Conservation (phyloP, 2,113 vertebrate genomes). For the Myodes glareolus region DNA sequence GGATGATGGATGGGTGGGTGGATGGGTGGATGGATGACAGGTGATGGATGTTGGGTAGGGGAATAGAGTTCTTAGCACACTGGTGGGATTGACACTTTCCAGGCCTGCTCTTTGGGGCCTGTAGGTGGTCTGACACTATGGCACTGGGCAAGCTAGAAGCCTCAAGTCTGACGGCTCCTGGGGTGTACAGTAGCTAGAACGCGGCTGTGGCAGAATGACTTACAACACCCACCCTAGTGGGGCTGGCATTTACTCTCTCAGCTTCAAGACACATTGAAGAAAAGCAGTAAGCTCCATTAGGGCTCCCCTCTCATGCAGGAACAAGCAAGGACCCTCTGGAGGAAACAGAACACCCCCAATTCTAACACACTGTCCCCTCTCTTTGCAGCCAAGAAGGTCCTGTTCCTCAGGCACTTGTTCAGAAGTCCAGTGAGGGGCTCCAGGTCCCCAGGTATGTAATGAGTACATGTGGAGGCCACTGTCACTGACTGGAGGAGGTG, state of each 20-base stretch:
- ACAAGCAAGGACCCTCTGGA: no score
- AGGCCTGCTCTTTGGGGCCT: not conserved
- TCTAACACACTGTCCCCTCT: conserved; percentile 79
- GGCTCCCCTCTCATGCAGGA: not conserved
- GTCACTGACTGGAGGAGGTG: not conserved
- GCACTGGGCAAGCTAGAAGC: not conserved
- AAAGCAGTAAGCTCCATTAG: not conserved
- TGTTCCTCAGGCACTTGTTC: conserved; percentile 85
- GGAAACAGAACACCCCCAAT: not conserved
- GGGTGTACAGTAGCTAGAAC: not conserved
- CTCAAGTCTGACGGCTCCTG: not conserved
- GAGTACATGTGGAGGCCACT: conserved; percentile 62
- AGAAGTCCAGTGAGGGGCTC: conserved; percentile 80
- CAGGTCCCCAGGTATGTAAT: conserved; percentile 84
- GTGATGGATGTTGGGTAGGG: not conserved
- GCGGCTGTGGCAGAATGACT: not conserved
- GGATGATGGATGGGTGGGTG: not conserved
- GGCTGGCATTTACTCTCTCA: not conserved
- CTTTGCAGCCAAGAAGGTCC: conserved; percentile 83
- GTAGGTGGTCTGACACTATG: no score
- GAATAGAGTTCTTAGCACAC: no score
- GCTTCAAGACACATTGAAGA: no score
- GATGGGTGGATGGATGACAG: not conserved
- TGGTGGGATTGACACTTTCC: no score
- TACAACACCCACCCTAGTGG: not conserved